A percentile compares a stretch with the other conserved stretches of the same genome.
Evolutionary conservation across 2,797 vertebrate genomes (phyloP).

Genomic region (Cephalopachus bancanus): DNA sequence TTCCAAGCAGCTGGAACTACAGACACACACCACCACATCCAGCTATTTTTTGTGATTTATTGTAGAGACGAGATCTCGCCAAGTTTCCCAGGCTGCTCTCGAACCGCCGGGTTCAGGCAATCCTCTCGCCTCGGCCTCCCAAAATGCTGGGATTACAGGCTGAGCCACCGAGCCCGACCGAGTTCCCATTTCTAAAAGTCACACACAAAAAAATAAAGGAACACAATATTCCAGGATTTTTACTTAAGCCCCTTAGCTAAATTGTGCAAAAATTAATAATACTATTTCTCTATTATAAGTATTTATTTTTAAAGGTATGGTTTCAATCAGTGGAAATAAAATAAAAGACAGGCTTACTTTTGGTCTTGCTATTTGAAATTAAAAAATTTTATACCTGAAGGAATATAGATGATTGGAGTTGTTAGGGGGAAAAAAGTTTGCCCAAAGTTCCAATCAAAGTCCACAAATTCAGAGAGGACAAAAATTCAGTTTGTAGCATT

Average conservation of each 20-base stretch:
- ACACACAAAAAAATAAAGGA: neutral
- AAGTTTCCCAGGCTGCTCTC: no score
- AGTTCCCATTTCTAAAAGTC: conserved; percentile 17
- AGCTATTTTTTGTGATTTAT: no score
- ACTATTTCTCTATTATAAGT: neutral
- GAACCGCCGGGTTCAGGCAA: no score
- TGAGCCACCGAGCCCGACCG: no score
- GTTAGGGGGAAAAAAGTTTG: neutral
- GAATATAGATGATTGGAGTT: neutral
- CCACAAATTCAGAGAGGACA: neutral
- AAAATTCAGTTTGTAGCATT: neutral
- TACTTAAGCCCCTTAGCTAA: neutral
- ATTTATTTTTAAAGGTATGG: neutral
- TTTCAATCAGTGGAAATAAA: neutral
- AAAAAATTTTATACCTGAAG: neutral
- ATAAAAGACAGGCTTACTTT: neutral
- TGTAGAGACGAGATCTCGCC: no score
- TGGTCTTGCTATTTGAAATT: neutral
- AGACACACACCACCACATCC: no score
- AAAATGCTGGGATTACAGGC: no score
- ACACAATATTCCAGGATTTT: neutral
- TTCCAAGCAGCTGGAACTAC: no score
- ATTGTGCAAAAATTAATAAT: neutral
- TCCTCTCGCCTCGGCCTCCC: no score
- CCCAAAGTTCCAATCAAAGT: neutral